Evolutionary conservation across 2,888 invertebrate genomes (phyloP).

Genomic region (Pyrgus malvae): DNA sequence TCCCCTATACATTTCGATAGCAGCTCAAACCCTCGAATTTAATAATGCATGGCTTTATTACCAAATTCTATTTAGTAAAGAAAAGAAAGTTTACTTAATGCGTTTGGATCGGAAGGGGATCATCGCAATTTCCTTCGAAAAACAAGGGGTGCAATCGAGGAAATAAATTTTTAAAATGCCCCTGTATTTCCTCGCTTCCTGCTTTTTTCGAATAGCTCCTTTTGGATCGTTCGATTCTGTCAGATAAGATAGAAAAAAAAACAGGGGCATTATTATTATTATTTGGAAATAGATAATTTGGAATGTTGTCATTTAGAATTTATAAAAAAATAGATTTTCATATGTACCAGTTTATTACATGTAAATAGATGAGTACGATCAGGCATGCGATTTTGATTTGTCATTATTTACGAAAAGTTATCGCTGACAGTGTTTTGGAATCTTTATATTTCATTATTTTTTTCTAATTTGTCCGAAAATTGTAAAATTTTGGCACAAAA

Average conservation of each 20-base stretch:
- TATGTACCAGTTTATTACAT: too few species aligned
- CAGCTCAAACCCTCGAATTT: conserved; percentile 46
- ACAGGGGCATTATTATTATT: neutral
- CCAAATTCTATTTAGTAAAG: conserved; percentile 47
- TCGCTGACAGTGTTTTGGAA: too few species aligned
- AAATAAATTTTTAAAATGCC: conserved; percentile 26
- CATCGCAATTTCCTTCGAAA: conserved; percentile 65
- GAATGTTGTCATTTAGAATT: too few species aligned
- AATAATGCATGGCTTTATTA: conserved; percentile 71
- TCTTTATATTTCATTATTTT: too few species aligned
- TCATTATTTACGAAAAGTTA: too few species aligned
- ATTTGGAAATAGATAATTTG: too few species aligned
- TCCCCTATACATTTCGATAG: neutral
- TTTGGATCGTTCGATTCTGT: neutral
- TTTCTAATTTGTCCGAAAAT: too few species aligned
- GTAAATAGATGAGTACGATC: too few species aligned
- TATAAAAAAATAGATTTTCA: too few species aligned
- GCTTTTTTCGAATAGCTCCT: conserved; percentile 3
- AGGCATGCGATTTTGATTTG: too few species aligned
- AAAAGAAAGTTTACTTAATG: conserved; percentile 59
- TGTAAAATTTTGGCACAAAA: too few species aligned
- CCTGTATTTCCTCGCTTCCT: conserved; percentile 14
- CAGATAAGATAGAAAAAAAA: neutral
- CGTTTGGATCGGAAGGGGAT: conserved; percentile 47
- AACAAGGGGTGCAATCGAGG: conserved; percentile 60